Evolutionary conservation across 2,797 vertebrate genomes (phyloP), one percentile per base, ranked within the genome.

Genomic region (Rachycentron canadum): DNA sequence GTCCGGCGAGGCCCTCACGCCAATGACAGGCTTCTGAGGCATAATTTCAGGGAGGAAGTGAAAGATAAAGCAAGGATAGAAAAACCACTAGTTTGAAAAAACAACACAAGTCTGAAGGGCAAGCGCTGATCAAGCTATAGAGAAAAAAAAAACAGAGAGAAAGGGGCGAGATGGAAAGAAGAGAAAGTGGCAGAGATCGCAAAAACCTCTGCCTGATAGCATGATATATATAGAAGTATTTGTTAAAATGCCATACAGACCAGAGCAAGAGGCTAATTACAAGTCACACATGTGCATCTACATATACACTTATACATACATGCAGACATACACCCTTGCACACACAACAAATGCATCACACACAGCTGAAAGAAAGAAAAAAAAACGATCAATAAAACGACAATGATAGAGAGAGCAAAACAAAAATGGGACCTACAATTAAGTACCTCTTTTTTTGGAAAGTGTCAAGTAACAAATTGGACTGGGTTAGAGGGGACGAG

Each of bases 171-270:
- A 70, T 38, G 70, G 78, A 81, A 81, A 78, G 68, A 81, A 30
- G 61, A 73, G 71, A 76, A 76, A 79, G 76, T 62, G 49, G 76
- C 56, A 82, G 38, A 66, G 53, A 78, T 34, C 43, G 71, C 77
- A 72, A 55, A 63, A 80, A 73, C 81, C 73, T 83, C 78, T 70
- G 75, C 47, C 81, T 91, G 88, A 92, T 93, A 90, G 79, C 57
- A 60, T 58, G 63, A 88, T 83, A 93, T 89, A 93, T 93, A 90
- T 92, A 93, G 88, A 92, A 88, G 88, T 85, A 82, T 91, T 88
- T 86, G 89, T 94, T 94, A 94, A 94, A 95, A 93, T 88, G 85
- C 88, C 85, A 93, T 94, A 87, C 78, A 90, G 81, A 82, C 79
- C 73, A 82, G 84, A 90, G 80, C 57, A 86, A 79, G 72, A 87